These are phyloP conservation scores for Balearica regulorum DNA, from an alignment of 2,797 vertebrate species.

Conservation along the genomic window DNA sequence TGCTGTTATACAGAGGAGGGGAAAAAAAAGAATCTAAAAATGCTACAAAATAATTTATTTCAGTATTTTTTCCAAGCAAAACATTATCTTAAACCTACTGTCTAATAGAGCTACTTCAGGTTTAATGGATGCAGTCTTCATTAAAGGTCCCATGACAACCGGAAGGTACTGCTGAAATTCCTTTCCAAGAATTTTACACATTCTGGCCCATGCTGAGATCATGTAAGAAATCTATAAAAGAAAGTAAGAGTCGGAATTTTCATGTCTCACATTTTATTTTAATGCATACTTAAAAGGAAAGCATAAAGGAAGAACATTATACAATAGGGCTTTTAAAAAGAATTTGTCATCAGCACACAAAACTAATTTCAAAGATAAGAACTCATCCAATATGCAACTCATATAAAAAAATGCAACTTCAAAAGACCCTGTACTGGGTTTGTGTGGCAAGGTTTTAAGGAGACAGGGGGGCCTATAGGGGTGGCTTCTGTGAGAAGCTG, in stretches of 20 bases:
- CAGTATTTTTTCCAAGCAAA: neutral
- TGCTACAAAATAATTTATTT: neutral
- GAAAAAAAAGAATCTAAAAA: neutral
- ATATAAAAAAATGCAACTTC: neutral
- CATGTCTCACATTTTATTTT: neutral
- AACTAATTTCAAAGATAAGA: neutral
- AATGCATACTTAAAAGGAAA: neutral
- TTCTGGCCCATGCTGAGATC: slow-evolving; percentile 99
- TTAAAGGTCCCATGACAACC: slow-evolving; percentile 97
- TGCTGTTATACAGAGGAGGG: slow-evolving; percentile 67
- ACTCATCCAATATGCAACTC: neutral
- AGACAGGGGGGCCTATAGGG: too few species aligned
- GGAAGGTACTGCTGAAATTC: slow-evolving; percentile 99
- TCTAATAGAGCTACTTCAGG: slow-evolving; percentile 97
- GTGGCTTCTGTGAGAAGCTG: too few species aligned
- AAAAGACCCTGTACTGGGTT: neutral
- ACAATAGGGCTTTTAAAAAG: neutral
- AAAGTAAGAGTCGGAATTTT: neutral
- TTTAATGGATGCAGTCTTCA: slow-evolving; percentile 99
- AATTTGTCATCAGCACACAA: neutral
- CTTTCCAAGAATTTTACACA: slow-evolving; percentile 99
- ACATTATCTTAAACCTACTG: slow-evolving; percentile 79
- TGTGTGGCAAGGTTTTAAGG: too few species aligned
- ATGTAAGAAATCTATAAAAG: slow-evolving; percentile 93
- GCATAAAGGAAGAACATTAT: neutral